Conservation (phyloP, 2,113 vertebrate genomes). For the Chaetorhynchus papuensis region DNA sequence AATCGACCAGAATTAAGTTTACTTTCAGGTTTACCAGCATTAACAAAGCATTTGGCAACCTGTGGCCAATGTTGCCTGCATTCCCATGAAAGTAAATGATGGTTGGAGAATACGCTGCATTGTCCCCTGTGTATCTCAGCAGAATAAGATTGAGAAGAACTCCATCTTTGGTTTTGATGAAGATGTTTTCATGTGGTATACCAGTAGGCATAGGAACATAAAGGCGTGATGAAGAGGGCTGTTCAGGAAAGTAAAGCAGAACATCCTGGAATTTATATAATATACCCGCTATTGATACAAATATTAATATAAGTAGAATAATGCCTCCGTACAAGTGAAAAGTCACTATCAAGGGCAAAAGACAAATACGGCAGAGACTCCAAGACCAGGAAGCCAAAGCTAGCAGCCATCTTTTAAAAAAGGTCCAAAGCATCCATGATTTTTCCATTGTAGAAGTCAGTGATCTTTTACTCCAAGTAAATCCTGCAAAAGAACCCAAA, state of each 20-base stretch:
- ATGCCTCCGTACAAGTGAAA: slow-evolving; percentile 94
- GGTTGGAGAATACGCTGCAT: slow-evolving; percentile 82
- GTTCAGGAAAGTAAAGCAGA: slow-evolving; percentile 96
- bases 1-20: slow-evolving; percentile 92
- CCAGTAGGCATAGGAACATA: slow-evolving; percentile 97
- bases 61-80: slow-evolving; percentile 95
- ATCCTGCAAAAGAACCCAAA: slow-evolving; percentile 59
- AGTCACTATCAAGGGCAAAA: slow-evolving; percentile 94
- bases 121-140: slow-evolving; percentile 91
- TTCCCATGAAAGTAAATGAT: slow-evolving; percentile 98
- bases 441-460: slow-evolving; percentile 89
- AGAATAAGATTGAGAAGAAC: slow-evolving; percentile 94
- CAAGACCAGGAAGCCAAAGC: slow-evolving; percentile 91
- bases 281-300: slow-evolving; percentile 90
- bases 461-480: slow-evolving; percentile 57
- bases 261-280: slow-evolving; percentile 98
- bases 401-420: slow-evolving; percentile 84
- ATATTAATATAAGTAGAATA: slow-evolving; percentile 86
- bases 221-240: slow-evolving; percentile 94
- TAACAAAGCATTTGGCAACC: slow-evolving; percentile 92
- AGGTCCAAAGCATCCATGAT: slow-evolving; percentile 91
- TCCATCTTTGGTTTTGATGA: slow-evolving; percentile 94
- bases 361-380: slow-evolving; percentile 93
- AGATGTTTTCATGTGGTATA: slow-evolving; percentile 93
- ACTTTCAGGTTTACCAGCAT: slow-evolving; percentile 98